Conservation (phyloP, 2,888 invertebrate genomes). For the Tortrix viridana region DNA sequence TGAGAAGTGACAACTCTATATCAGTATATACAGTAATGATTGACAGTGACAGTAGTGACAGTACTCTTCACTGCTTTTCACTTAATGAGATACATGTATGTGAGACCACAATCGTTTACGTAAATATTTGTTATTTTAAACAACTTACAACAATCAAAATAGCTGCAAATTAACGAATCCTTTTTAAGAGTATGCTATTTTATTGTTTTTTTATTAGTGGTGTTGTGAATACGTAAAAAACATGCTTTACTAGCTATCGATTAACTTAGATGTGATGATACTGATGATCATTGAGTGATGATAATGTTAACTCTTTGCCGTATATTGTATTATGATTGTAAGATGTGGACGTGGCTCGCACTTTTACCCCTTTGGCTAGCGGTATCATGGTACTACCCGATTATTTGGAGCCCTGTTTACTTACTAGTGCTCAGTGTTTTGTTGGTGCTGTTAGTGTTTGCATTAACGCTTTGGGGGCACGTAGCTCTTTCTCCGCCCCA, state of each 20-base stretch:
- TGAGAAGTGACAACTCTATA: too few relatives aligned
- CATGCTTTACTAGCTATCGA: conserved; percentile 27
- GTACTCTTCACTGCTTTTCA: too few relatives aligned
- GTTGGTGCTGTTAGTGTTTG: conserved; percentile 59
- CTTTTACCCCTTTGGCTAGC: conserved; percentile 60
- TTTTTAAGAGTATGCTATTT: too few relatives aligned
- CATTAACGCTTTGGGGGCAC: conserved; percentile 85
- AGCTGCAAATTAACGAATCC: neutral
- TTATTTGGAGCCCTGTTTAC: conserved; percentile 62
- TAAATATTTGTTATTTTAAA: too few relatives aligned
- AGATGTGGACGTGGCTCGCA: conserved; percentile 64
- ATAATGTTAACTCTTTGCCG: conserved; percentile 4
- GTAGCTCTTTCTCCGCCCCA: conserved; percentile 86
- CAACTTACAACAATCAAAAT: too few relatives aligned
- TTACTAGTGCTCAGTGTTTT: conserved; percentile 60
- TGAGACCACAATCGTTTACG: too few relatives aligned
- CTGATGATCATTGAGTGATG: conserved; percentile 13
- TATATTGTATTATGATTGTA: conserved; percentile 13
- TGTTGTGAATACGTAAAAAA: conserved; percentile 13
- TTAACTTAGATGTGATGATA: conserved; percentile 5
- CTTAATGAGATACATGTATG: too few relatives aligned
- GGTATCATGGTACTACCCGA: conserved; percentile 66
- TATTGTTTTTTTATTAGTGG: neutral
- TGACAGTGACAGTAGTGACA: too few relatives aligned
- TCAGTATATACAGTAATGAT: too few relatives aligned